Conservation (phyloP, 2,888 invertebrate species). For the Lamellibrachia satsuma region DNA sequence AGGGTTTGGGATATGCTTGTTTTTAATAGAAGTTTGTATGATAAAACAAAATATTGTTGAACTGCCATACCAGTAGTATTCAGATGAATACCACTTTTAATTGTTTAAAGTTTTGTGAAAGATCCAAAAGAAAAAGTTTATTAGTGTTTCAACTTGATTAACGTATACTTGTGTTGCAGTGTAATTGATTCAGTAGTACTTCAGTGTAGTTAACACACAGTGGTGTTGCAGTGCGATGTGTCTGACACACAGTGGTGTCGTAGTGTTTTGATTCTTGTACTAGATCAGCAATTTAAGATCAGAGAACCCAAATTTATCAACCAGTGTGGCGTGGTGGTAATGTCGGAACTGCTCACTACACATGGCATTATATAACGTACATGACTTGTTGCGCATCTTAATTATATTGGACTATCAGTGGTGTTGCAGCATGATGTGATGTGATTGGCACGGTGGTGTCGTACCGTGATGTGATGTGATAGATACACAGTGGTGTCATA, state of each 20-base stretch:
- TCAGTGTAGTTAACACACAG: neutral
- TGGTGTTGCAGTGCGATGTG: neutral
- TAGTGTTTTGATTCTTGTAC: neutral
- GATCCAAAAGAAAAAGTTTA: no score
- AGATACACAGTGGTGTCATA: neutral
- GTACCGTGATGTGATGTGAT: neutral
- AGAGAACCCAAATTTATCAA: no score
- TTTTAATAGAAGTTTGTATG: no score
- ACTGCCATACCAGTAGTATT: no score
- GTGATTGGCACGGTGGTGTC: neutral
- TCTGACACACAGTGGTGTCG: neutral
- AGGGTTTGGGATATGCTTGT: no score
- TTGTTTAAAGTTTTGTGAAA: no score
- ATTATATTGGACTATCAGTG: neutral
- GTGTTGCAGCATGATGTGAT: neutral
- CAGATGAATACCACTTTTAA: no score
- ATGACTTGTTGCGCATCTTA: no score
- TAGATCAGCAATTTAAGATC: no score
- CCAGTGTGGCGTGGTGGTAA: neutral
- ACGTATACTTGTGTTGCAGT: neutral
- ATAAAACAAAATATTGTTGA: no score
- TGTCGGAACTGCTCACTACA: neutral
- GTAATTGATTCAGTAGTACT: neutral
- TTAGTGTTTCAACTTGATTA: no score
- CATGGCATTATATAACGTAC: no score